Evolutionary conservation across 2,113 vertebrate species (phyloP), one percentile per base, ranked within the genome.

Genomic region (Corythornis vintsioides): DNA sequence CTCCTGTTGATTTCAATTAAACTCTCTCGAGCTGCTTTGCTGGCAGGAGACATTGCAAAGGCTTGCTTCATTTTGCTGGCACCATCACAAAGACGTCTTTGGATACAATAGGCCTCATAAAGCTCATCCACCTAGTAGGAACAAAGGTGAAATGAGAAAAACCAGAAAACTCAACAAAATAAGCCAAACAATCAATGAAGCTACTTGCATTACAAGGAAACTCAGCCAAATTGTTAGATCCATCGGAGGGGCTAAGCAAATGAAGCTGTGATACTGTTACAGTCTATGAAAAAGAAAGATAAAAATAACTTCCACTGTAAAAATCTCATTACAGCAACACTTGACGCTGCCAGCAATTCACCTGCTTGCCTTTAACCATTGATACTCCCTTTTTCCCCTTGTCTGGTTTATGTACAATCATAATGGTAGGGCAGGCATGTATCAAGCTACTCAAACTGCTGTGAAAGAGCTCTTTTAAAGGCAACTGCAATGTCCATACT

Each of bases 11-110:
- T 98, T 97, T 99, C 99, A 0, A 97, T 94, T 83, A 99, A 97
- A 89, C 99, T 99, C 96, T 99, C 99, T 16, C 99, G 98, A 91
- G 99, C 99, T 50, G 98, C 98, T 97, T 98, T 99, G 89, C 98
- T 99, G 89, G 98, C 98, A 31, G 99, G 99, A 15, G 99, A 99
- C n/a, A 97, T 94, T 6, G 98, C 98, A 91, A 99, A 99, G 52
- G 99, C 99, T 96, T 99, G 99, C 94, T 99, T 99, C 99, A 99
- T 99, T 94, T 99, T 98, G 95, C 97, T 98, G 94, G 99, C 99
- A 5, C 99, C 99, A 6, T 99, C 99, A 55, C 98, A 98, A 90
- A 99, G 98, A 25, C 99, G 98, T 61, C 98, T 98, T 96, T 99
- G 99, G 97, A 99, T 99, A 90, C 99, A 99, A 73, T 99, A 99